phyloP scores from a whole-genome alignment of 1,140 invertebrate species.

The Aphidius gifuensis region DNA sequence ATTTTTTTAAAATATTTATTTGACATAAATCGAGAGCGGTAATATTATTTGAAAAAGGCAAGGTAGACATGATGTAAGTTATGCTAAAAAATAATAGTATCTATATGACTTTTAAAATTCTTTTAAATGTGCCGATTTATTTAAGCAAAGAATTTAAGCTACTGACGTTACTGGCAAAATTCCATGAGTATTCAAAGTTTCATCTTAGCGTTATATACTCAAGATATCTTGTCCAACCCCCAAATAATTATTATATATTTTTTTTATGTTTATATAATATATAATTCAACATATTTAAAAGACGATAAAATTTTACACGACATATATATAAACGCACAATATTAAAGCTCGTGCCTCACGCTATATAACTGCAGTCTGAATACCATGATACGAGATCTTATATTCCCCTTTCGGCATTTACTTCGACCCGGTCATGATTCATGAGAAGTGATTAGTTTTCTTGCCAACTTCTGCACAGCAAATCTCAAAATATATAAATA shows the following conservation, averaged over 20 bases:
- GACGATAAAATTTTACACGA: neutral
- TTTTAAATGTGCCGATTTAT: slow-evolving; percentile 31
- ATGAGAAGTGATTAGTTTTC: slow-evolving; percentile 7
- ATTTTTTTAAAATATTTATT: slow-evolving; percentile 12
- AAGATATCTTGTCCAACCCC: neutral
- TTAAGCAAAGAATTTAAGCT: slow-evolving; percentile 20
- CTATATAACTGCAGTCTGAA: too few species aligned
- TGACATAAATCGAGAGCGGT: slow-evolving; percentile 1
- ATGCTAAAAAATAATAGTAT: slow-evolving; percentile 8
- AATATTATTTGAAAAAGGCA: slow-evolving; percentile 9
- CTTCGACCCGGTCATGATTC: neutral
- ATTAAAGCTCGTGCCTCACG: too few species aligned
- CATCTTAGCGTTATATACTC: slow-evolving; percentile 11
- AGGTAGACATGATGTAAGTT: slow-evolving; percentile 23
- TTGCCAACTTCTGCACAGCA: neutral
- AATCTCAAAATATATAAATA: neutral
- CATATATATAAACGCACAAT: too few species aligned
- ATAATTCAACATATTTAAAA: neutral
- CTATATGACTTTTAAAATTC: slow-evolving; percentile 30
- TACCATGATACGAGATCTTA: slow-evolving; percentile 13
- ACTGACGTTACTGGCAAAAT: slow-evolving; percentile 19
- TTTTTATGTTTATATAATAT: too few species aligned
- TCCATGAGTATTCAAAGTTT: slow-evolving; percentile 14
- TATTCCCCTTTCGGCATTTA: slow-evolving; percentile 17
- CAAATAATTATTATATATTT: neutral